phyloP scores from a whole-genome alignment of 2,888 invertebrate genomes.

The Gonocerus acuteangulatus region DNA sequence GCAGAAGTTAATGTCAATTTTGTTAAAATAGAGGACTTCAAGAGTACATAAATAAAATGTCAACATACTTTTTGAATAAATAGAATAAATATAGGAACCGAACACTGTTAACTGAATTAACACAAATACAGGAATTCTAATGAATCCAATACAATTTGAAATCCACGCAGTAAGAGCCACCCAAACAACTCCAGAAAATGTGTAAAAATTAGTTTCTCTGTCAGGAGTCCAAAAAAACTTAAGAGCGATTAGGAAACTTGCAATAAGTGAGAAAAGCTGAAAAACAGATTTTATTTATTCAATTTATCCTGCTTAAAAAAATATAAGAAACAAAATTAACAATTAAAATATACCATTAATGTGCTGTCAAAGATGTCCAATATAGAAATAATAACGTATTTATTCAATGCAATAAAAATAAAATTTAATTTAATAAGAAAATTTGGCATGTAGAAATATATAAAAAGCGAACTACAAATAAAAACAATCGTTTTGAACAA shows the following conservation, averaged over 20 bases:
- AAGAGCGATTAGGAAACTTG: background rate
- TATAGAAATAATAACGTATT: constrained; percentile 41
- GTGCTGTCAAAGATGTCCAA: constrained; percentile 38
- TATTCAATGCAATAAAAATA: constrained; percentile 27
- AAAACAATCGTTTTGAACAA: constrained; percentile 26
- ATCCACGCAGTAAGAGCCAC: constrained; percentile 35
- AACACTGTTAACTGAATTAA: constrained; percentile 33
- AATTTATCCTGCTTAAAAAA: too few relatives aligned
- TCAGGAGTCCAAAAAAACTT: constrained; percentile 33
- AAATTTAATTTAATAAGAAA: constrained; percentile 27
- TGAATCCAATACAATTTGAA: constrained; percentile 33
- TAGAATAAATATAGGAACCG: constrained; percentile 25
- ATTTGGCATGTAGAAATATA: constrained; percentile 36
- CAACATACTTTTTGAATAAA: constrained; percentile 26
- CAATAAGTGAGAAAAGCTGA: constrained; percentile 27
- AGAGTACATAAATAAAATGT: too few relatives aligned
- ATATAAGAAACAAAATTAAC: background rate
- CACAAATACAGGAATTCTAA: constrained; percentile 34
- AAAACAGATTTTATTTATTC: constrained; percentile 25
- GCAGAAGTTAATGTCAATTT: too few relatives aligned
- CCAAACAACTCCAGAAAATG: constrained; percentile 34
- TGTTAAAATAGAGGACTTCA: too few relatives aligned
- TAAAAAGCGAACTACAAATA: constrained; percentile 7
- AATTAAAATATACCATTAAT: constrained; percentile 26
- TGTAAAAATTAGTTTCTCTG: constrained; percentile 24